Evolutionary conservation across 2,797 vertebrate genomes (phyloP), one percentile per base, ranked within the genome.

Genomic region (Brotula barbata): DNA sequence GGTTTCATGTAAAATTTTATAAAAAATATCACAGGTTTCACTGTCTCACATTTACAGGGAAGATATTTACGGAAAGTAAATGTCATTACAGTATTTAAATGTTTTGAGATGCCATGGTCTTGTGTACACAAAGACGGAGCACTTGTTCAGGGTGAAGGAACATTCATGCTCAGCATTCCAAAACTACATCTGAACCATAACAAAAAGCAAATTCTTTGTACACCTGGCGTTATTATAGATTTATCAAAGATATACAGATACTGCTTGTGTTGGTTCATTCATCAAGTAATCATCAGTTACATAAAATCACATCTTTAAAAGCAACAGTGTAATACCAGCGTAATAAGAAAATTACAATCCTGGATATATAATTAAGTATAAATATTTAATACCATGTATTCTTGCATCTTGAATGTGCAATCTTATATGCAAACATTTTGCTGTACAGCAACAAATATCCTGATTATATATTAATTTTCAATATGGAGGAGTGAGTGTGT

Each of bases 1-100:
- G 46, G 25, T 81, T 88, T 87, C 60, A 78, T 87, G 84, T 81
- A 82, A 87, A 89, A 87, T 65, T 82, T 87, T 87, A 83, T 86
- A 85, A 86, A 28, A 85, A 86, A 85, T 81, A 87, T 86, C 83
- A 85, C 85, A 86, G 82, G 66, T 72, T 48, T 77, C 77, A 83
- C 78, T 73, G 77, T 43, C 22, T 87, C 76, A 87, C 85, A 88
- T 86, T 83, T 73, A 86, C 77, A 82, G 74, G 78, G 64, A 77
- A 56, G 68, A 66, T 70, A 78, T 40, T 40, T 31, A 10, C 31
- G 33, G 17, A 52, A 77, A 64, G 45, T 51, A 73, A 71, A 71
- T 57, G 68, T 68, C 42, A 41, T 56, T 75, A 55, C 39, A 50
- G 28, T 66, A 61, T 74, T 71, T 74, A 71, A 77, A 80, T 48